Percentiles rank a stretch among this genome's conserved stretches.
These are phyloP conservation scores for Nasonia giraulti DNA, from an alignment of 1,140 invertebrate species.

Conservation along the genomic window DNA sequence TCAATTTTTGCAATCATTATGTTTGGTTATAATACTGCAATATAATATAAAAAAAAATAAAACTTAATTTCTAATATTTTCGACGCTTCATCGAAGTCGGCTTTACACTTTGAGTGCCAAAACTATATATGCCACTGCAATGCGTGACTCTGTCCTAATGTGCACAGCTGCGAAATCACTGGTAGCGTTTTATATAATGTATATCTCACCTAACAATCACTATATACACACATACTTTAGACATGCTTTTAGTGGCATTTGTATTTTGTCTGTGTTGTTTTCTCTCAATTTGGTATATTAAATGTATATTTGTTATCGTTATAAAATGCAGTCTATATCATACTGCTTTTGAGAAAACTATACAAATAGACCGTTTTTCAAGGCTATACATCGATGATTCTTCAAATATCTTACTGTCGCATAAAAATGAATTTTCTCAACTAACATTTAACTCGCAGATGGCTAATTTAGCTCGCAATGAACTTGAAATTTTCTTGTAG, in stretches of 20 bases:
- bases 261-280: constrained; percentile 67
- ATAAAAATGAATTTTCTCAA: constrained; percentile 50
- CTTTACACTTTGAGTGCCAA: not conserved
- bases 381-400: constrained; percentile 48
- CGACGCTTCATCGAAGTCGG: constrained; percentile 25
- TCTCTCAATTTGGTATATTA: constrained; percentile 53
- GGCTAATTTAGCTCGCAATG: not conserved
- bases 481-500: constrained; percentile 24
- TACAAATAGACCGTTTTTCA: constrained; percentile 9
- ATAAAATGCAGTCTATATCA: not conserved
- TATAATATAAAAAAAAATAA: not conserved
- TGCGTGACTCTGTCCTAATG: constrained; percentile 59
- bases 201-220: constrained; percentile 60
- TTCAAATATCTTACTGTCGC: constrained; percentile 52
- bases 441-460: not conserved
- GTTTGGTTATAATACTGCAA: not conserved
- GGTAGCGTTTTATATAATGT: constrained; percentile 54
- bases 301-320: constrained; percentile 44
- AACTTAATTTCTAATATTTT: constrained; percentile 18
- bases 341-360: constrained; percentile 44
- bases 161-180: constrained; percentile 68
- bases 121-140: constrained; percentile 35
- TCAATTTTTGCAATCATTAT: not conserved
- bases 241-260: constrained; percentile 73
- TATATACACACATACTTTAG: constrained; percentile 61